These are phyloP conservation scores for Eolophus roseicapilla DNA, from an alignment of 2,113 vertebrate species.

Conservation along the genomic window DNA sequence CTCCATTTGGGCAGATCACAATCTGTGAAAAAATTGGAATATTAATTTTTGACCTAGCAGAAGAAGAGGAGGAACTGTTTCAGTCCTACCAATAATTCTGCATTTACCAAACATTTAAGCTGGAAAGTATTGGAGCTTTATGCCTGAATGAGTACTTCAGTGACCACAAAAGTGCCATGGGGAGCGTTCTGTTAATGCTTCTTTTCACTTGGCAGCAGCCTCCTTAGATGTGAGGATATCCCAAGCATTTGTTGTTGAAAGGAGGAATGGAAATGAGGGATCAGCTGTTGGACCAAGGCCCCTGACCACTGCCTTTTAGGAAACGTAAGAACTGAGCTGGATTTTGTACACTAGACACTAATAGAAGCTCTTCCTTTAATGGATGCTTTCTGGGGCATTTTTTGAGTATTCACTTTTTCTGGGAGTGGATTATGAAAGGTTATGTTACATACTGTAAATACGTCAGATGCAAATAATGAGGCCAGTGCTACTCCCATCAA, in stretches of 20 bases:
- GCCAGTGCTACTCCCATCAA: not conserved
- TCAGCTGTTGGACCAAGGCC: not conserved
- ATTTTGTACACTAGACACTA: not conserved
- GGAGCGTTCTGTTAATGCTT: not conserved
- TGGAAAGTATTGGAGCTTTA: not conserved
- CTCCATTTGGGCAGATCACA: not conserved
- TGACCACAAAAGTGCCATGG: not conserved
- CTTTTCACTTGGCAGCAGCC: not conserved
- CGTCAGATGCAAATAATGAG: not conserved
- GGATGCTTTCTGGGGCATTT: not conserved
- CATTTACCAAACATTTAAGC: not conserved
- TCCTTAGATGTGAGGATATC: not conserved
- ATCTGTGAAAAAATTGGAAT: not conserved
- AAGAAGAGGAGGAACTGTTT: not conserved
- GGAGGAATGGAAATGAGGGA: not conserved
- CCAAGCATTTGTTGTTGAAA: not conserved
- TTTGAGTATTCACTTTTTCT: not conserved
- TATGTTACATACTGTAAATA: not conserved
- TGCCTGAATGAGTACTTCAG: not conserved
- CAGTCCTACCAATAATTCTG: not conserved
- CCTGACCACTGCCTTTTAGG: not conserved
- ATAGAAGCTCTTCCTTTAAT: not conserved
- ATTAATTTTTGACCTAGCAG: not conserved
- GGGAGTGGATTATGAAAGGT: not conserved
- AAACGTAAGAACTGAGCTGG: not conserved